Conservation (phyloP, 2,797 vertebrate species). For the Arctocebus calabarensis region DNA sequence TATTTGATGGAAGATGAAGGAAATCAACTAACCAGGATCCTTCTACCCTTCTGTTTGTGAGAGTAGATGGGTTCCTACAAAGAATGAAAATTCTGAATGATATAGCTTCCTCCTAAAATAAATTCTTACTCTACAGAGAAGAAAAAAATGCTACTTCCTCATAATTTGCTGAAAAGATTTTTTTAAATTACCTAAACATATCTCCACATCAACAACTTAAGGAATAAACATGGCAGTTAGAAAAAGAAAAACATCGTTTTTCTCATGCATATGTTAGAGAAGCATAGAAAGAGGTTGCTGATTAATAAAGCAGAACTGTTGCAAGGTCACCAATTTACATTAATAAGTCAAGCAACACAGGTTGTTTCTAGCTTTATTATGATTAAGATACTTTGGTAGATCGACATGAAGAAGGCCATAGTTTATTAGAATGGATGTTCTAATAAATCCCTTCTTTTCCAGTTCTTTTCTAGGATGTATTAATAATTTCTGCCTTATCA, state of each 20-base stretch:
- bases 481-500: background rate
- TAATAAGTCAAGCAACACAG: slow-evolving; percentile 36
- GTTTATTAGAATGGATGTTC: background rate
- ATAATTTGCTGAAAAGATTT: slow-evolving; percentile 31
- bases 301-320: slow-evolving; percentile 44
- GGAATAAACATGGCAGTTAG: slow-evolving; percentile 42
- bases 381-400: background rate
- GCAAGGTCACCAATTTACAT: slow-evolving; percentile 4
- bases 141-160: slow-evolving; percentile 13
- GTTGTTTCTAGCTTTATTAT: background rate
- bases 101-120: background rate
- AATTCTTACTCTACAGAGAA: background rate
- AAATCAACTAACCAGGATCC: background rate
- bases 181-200: slow-evolving; percentile 57
- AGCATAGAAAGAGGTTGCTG: background rate
- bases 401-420: background rate
- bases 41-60: background rate
- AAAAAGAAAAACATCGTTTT: slow-evolving; percentile 57
- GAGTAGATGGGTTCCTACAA: background rate
- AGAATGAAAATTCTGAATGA: background rate
- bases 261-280: background rate
- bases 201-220: slow-evolving; percentile 10
- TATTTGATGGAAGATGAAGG: background rate
- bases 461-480: background rate
- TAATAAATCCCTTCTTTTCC: background rate